Conservation (phyloP, 1,140 invertebrate genomes). For the Dreissena polymorpha region DNA sequence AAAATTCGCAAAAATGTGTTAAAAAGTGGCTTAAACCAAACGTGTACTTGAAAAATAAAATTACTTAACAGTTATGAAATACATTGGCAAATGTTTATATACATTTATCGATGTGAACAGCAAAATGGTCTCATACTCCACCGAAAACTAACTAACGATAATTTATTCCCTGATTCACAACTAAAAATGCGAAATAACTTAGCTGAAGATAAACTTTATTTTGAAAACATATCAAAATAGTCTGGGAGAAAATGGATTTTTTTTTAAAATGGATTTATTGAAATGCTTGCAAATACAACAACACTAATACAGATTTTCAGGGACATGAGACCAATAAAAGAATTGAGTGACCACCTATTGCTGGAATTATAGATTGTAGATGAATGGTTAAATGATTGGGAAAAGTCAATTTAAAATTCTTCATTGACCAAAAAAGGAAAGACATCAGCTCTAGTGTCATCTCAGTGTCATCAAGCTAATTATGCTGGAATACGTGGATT, state of each 20-base stretch:
- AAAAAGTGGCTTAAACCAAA: slow-evolving; percentile 1
- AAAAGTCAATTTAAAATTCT: background rate
- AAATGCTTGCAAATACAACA: slow-evolving; percentile 33
- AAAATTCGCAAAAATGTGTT: slow-evolving; percentile 34
- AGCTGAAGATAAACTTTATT: slow-evolving; percentile 48
- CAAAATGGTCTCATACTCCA: slow-evolving; percentile 21
- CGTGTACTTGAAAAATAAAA: slow-evolving; percentile 10
- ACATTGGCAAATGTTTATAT: too few relatives aligned
- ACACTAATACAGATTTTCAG: slow-evolving; percentile 38
- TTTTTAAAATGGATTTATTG: slow-evolving; percentile 44
- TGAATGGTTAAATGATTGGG: slow-evolving; percentile 12
- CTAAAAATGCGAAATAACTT: slow-evolving; percentile 58
- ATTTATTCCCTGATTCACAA: background rate
- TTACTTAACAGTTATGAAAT: background rate
- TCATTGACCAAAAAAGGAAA: background rate
- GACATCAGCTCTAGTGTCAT: background rate
- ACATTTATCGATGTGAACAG: slow-evolving; percentile 20
- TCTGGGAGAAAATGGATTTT: slow-evolving; percentile 17
- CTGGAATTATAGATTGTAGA: slow-evolving; percentile 2
- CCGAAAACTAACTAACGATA: slow-evolving; percentile 39
- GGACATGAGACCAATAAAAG: slow-evolving; percentile 43
- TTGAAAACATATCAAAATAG: slow-evolving; percentile 24
- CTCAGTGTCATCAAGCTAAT: slow-evolving; percentile 23
- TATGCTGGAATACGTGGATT: background rate
- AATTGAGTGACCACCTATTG: slow-evolving; percentile 5